Percentiles rank a stretch among this genome's conserved stretches.
These are phyloP conservation scores for Eunapius fragilis DNA, from an alignment of 37 sponge, comb jelly and placozoan species.

Conservation along the genomic window DNA sequence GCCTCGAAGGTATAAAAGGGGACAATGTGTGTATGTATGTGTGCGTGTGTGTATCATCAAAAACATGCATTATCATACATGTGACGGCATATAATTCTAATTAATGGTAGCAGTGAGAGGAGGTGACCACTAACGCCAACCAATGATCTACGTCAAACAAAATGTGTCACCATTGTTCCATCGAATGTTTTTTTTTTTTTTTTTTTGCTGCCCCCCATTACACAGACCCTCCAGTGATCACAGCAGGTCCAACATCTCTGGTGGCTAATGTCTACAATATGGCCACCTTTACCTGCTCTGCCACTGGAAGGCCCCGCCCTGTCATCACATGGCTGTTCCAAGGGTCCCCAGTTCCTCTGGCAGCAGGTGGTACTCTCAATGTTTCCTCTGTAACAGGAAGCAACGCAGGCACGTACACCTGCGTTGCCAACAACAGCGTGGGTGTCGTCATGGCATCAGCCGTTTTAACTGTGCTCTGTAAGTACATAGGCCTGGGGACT, in stretches of 20 bases:
- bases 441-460: conserved; percentile 41
- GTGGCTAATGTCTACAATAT: conserved; percentile 11
- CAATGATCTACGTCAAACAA: not conserved
- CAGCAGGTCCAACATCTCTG: not conserved
- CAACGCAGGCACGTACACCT: conserved; percentile 50
- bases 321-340: conserved; percentile 35
- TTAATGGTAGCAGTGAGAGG: too few species aligned
- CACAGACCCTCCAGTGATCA: conserved; percentile 53
- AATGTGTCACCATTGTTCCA: too few species aligned
- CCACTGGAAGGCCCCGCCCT: conserved; percentile 62
- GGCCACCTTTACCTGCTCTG: conserved; percentile 28
- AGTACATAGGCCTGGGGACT: conserved; percentile 16
- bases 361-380: conserved; percentile 13
- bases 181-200: not conserved
- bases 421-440: conserved; percentile 57
- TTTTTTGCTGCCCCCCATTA: not conserved
- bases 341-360: conserved; percentile 10
- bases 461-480: conserved; percentile 54
- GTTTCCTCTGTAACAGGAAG: conserved; percentile 30
- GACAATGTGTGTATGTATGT: too few species aligned
- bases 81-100: too few species aligned
- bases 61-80: too few species aligned
- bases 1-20: too few species aligned
- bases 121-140: not conserved
- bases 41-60: too few species aligned